Conservation (phyloP, 2,888 invertebrate species). For the Dasysyrphus albostriatus region DNA sequence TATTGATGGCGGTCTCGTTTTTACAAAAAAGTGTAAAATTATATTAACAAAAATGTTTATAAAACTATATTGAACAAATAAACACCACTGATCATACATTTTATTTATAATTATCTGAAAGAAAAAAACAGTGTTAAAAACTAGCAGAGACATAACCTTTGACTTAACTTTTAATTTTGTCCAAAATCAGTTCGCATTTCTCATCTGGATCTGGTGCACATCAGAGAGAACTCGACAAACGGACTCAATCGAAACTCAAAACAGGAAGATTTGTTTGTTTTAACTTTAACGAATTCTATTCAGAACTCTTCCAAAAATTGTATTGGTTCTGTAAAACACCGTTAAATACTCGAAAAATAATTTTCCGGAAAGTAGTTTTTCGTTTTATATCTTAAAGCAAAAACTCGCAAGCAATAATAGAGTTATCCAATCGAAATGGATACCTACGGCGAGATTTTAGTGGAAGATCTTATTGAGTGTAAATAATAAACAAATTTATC, state of each 20-base stretch:
- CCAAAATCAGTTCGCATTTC: slow-evolving; percentile 30
- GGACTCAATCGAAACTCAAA: slow-evolving; percentile 17
- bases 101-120: neutral
- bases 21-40: neutral
- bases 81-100: neutral
- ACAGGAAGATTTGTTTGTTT: slow-evolving; percentile 62
- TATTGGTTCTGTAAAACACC: neutral
- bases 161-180: neutral
- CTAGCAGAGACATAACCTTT: neutral
- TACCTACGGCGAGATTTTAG: slow-evolving; percentile 27
- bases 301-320: neutral
- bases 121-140: neutral
- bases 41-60: neutral
- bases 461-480: slow-evolving; percentile 68
- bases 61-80: neutral
- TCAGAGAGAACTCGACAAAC: slow-evolving; percentile 41
- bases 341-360: neutral
- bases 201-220: neutral
- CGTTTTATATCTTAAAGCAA: neutral
- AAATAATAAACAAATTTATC: neutral
- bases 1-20: neutral
- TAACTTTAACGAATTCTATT: neutral
- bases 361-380: neutral
- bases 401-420: neutral
- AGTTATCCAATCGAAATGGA: slow-evolving; percentile 28